Evolutionary conservation across 2,888 invertebrate genomes (phyloP).

Genomic region (Polyploca ridens): DNA sequence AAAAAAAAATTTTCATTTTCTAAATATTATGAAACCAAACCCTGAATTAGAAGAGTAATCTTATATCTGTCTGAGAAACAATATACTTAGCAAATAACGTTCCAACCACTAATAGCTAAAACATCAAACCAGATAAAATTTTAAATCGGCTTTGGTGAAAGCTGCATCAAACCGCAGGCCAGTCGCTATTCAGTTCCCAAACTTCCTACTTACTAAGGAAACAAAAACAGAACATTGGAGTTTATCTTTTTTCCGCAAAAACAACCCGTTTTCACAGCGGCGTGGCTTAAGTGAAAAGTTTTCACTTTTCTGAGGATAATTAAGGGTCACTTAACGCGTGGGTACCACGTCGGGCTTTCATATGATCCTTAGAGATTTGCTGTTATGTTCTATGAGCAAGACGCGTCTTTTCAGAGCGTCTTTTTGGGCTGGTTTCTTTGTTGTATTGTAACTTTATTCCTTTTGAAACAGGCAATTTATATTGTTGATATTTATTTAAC

Average conservation of each 20-base stretch:
- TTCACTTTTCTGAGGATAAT: slow-evolving; percentile 22
- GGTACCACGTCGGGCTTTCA: slow-evolving; percentile 10
- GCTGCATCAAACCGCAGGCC: slow-evolving; percentile 7
- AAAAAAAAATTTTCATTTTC: too few relatives aligned
- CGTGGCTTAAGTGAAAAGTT: slow-evolving; percentile 19
- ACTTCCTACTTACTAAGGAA: slow-evolving; percentile 10
- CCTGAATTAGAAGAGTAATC: background rate
- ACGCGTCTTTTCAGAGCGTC: background rate
- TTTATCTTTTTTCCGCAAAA: slow-evolving; percentile 10
- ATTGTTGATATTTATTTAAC: background rate
- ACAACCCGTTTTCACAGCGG: slow-evolving; percentile 10
- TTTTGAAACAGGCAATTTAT: background rate
- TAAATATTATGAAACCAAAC: background rate
- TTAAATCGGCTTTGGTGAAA: slow-evolving; percentile 10
- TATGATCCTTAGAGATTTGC: slow-evolving; percentile 21
- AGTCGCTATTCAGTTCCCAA: background rate
- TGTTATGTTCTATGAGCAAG: slow-evolving; percentile 15
- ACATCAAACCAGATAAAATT: slow-evolving; percentile 10
- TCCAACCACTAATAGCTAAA: background rate
- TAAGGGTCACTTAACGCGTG: slow-evolving; percentile 20
- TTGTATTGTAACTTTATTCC: background rate
- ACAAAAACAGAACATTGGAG: slow-evolving; percentile 6
- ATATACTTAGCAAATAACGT: background rate
- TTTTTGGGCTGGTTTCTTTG: slow-evolving; percentile 1
- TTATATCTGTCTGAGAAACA: background rate